Evolutionary conservation across 1,140 invertebrate genomes (phyloP).

Genomic region (Drosophila rhopaloa): DNA sequence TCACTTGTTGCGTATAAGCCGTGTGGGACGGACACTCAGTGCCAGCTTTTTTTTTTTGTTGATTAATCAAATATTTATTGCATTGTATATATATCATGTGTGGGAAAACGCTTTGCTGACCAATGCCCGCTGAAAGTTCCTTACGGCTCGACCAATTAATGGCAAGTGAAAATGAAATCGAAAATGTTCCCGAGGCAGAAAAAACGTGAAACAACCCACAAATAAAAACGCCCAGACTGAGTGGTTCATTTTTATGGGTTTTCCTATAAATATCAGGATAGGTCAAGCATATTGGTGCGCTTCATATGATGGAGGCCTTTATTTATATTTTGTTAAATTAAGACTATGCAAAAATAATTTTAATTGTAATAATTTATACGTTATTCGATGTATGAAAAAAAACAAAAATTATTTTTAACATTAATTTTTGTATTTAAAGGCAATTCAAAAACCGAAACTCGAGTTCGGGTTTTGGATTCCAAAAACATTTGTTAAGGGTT

Average conservation of each 20-base stretch:
- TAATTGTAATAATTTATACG: too few species aligned
- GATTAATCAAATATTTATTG: slow-evolving; percentile 44
- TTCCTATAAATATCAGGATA: background rate
- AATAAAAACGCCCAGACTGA: slow-evolving; percentile 31
- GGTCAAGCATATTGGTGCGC: background rate
- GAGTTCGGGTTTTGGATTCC: too few species aligned
- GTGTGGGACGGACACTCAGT: slow-evolving; percentile 24
- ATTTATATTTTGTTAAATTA: too few species aligned
- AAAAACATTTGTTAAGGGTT: too few species aligned
- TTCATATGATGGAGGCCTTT: too few species aligned
- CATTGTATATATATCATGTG: slow-evolving; percentile 21
- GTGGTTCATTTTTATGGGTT: slow-evolving; percentile 33
- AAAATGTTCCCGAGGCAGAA: slow-evolving; percentile 22
- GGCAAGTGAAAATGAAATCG: slow-evolving; percentile 45
- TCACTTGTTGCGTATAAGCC: slow-evolving; percentile 82
- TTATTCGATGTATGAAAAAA: too few species aligned
- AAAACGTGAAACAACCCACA: slow-evolving; percentile 31
- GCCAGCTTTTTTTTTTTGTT: background rate
- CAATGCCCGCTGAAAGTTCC: slow-evolving; percentile 7
- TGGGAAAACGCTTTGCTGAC: slow-evolving; percentile 11
- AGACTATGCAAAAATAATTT: too few species aligned
- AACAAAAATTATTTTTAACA: too few species aligned
- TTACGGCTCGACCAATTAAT: slow-evolving; percentile 25
- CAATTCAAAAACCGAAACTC: too few species aligned
- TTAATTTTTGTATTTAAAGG: too few species aligned